Conservation (phyloP, 2,113 vertebrate species). For the Calidris pugnax region DNA sequence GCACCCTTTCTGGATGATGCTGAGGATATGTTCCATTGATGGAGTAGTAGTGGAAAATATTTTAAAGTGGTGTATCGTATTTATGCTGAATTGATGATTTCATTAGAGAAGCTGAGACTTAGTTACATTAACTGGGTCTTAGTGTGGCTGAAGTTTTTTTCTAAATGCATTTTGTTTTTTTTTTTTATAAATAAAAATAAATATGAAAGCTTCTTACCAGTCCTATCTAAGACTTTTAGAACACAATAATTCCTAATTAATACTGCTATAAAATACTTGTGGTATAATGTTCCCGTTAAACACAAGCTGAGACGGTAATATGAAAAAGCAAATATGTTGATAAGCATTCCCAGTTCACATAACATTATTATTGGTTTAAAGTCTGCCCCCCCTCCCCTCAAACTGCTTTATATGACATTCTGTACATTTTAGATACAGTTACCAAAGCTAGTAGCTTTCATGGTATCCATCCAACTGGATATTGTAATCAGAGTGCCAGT, state of each 20-base stretch:
- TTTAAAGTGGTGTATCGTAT: background rate
- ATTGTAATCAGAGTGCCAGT: slow-evolving; percentile 31
- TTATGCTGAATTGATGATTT: background rate
- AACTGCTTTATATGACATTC: slow-evolving; percentile 22
- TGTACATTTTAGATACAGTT: background rate
- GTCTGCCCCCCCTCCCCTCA: background rate
- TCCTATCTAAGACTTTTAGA: background rate
- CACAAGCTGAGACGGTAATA: background rate
- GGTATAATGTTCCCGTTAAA: background rate
- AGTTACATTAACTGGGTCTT: background rate
- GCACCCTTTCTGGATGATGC: background rate
- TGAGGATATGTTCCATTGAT: background rate
- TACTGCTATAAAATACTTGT: background rate
- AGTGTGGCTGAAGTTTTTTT: background rate
- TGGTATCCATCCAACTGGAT: slow-evolving; percentile 35
- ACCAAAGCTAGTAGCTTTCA: slow-evolving; percentile 23
- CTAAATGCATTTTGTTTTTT: background rate
- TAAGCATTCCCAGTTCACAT: background rate
- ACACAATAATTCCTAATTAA: background rate
- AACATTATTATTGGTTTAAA: background rate
- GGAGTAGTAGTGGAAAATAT: background rate
- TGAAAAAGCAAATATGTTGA: background rate
- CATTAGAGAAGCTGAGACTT: background rate
- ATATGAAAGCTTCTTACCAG: background rate
- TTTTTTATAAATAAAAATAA: background rate